A percentile compares a stretch with the other conserved stretches of the same genome.
Evolutionary conservation across 2,888 invertebrate species (phyloP).

Genomic region (Acleris holmiana): DNA sequence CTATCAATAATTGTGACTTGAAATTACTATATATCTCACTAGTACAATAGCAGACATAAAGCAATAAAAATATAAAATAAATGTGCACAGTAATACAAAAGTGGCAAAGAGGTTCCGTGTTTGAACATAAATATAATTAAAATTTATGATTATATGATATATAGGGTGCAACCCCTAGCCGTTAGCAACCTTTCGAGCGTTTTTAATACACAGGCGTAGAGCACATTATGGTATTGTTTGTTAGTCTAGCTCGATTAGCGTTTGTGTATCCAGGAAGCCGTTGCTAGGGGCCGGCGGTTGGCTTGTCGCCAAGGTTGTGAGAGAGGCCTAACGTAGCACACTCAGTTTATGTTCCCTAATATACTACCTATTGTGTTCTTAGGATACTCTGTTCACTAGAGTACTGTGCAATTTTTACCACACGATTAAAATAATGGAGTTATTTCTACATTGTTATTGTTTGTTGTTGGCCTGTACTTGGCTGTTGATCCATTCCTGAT

Average conservation of each 20-base stretch:
- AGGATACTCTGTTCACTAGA: constrained; percentile 64
- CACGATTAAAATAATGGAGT: constrained; percentile 49
- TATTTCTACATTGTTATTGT: constrained; percentile 70
- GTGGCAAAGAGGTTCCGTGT: constrained; percentile 20
- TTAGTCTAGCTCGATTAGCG: neutral
- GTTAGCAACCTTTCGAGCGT: neutral
- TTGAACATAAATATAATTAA: constrained; percentile 37
- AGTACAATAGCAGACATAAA: constrained; percentile 54
- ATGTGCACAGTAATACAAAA: constrained; percentile 31
- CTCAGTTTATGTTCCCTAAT: constrained; percentile 66
- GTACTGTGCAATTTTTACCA: constrained; percentile 63
- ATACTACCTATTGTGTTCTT: constrained; percentile 81
- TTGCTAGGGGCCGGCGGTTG: neutral
- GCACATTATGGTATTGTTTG: neutral
- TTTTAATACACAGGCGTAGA: neutral
- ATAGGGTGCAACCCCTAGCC: constrained; percentile 20
- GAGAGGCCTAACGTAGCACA: constrained; percentile 79
- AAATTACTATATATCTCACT: constrained; percentile 48
- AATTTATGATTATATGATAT: constrained; percentile 46
- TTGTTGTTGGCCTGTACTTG: constrained; percentile 50
- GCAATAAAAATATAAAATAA: constrained; percentile 35
- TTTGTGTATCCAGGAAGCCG: neutral
- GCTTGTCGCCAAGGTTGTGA: constrained; percentile 75
- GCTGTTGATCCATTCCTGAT: constrained; percentile 49
- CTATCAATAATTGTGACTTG: constrained; percentile 43